Percentiles rank a stretch among this genome's conserved stretches.
Evolutionary conservation across 30 jellyfish, hydroid and myxozoan species (phyloP).

Genomic region (Sanderia malayensis): DNA sequence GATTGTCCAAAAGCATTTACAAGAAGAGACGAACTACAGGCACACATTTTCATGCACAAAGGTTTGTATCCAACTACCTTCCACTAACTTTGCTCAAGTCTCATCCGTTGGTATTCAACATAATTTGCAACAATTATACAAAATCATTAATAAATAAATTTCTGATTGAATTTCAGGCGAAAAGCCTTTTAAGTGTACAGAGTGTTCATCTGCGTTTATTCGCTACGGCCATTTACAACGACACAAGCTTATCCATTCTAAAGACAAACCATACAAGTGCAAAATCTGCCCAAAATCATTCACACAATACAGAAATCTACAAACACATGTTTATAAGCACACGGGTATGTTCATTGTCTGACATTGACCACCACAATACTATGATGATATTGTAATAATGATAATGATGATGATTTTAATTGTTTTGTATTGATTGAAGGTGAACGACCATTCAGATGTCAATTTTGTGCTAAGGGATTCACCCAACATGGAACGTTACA

Average conservation of each 20-base stretch:
- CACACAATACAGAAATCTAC: constrained; percentile 93
- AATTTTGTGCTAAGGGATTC: constrained; percentile 76
- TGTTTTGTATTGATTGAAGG: constrained; percentile 34
- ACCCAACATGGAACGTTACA: constrained; percentile 90
- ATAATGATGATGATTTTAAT: too few relatives aligned
- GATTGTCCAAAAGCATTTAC: constrained; percentile 88
- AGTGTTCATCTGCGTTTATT: constrained; percentile 82
- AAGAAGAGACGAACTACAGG: constrained; percentile 86
- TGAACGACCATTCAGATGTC: constrained; percentile 88
- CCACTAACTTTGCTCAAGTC: too few relatives aligned
- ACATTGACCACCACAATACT: background rate
- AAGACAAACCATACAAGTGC: constrained; percentile 91
- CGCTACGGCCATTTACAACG: constrained; percentile 91
- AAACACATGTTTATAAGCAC: constrained; percentile 85
- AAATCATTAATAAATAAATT: too few relatives aligned
- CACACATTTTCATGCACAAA: constrained; percentile 88
- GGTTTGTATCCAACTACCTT: constrained; percentile 59
- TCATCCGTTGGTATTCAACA: too few relatives aligned
- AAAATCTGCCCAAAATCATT: constrained; percentile 83
- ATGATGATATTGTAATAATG: too few relatives aligned
- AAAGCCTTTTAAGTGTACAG: constrained; percentile 80
- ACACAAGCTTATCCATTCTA: constrained; percentile 80
- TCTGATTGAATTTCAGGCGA: constrained; percentile 48
- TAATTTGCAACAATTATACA: too few relatives aligned
- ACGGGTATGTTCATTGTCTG: constrained; percentile 58